Base-by-base conservation (phyloP, 2,888 invertebrate genomes). In the Sabatieria punctata region DNA sequence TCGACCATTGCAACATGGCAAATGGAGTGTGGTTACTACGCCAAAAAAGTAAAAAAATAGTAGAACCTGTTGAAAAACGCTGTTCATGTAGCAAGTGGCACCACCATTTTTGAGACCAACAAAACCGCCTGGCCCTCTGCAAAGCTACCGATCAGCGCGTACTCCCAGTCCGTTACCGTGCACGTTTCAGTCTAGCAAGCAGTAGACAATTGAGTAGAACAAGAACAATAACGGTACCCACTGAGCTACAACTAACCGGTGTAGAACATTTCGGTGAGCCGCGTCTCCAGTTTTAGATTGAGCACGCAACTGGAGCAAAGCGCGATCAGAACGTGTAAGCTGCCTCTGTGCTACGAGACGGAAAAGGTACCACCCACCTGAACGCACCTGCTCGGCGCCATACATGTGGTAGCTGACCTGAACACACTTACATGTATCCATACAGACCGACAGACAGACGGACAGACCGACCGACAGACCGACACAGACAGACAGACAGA, bases 121-220 rank as follows among this genome's bases (percentile, higher is more conserved):
- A 55, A 65, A 71, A 22, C 91, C 89, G 54, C 85, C 82, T 8
- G 75, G 71, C 22, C 85, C 85, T 41, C 93, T 74, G n/a, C 24
- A 88, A 85, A 3, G 89, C 89, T 49, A 93, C n/a, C 82, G 40
- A 86, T 84, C 44, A 93, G 93, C 63, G 88, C 73, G 70, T 86
- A 93, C 66, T 95, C 93, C 93, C 93, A 95, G 67, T 93, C 93
- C n/a, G 77, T 73, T 49, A 6, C 39, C 3, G 19, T 15, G 3
- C 21, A 22, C 19, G 18, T 6, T 13, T 4, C 4, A 4, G 6
- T 11, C n/a, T n/a, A n/a, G n/a, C 3, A 4, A 15, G 15, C 13
- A 8, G 39, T 19, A 2, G 8, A 33, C 18, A 48, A 15, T 23
- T 13, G 13, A 2, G 21, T 21, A 38, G 24, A 21, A 26, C n/a